These are phyloP conservation scores for Cyclura pinguis DNA, from an alignment of 2,797 vertebrate genomes.

Conservation along the genomic window DNA sequence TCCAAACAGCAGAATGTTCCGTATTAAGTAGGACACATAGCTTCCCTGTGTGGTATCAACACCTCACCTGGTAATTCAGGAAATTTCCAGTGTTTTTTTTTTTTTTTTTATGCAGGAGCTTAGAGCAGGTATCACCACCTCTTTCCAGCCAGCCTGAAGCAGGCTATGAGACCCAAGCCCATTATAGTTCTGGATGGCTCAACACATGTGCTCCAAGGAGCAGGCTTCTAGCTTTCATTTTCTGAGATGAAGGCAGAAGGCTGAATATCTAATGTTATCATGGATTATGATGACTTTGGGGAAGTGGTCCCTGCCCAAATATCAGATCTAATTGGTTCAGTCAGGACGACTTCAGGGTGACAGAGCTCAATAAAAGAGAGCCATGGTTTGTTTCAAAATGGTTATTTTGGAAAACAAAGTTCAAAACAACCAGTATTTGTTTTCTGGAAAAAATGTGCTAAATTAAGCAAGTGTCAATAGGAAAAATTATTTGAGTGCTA, in stretches of 20 bases:
- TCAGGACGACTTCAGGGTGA: background rate
- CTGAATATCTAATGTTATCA: slow-evolving; percentile 31
- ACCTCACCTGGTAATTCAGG: background rate
- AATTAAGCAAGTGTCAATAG: slow-evolving; percentile 49
- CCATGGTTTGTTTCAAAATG: slow-evolving; percentile 26
- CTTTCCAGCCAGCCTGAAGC: background rate
- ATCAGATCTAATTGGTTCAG: slow-evolving; percentile 14
- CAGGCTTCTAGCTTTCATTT: background rate
- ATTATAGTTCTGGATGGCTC: background rate
- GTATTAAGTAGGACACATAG: background rate
- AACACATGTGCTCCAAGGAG: background rate
- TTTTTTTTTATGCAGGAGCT: background rate
- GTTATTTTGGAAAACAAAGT: background rate
- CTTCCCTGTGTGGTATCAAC: background rate
- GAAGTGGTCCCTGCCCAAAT: slow-evolving; percentile 21
- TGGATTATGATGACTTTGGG: background rate
- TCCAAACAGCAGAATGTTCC: background rate
- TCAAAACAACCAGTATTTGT: slow-evolving; percentile 23
- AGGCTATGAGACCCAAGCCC: background rate
- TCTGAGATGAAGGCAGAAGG: background rate
- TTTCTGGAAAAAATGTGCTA: slow-evolving; percentile 41
- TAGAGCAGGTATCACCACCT: background rate
- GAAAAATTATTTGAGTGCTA: slow-evolving; percentile 26
- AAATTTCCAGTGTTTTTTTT: background rate
- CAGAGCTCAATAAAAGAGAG: background rate